Evolutionary conservation across 2,113 vertebrate species (phyloP).

Genomic region (Pimephales promelas): DNA sequence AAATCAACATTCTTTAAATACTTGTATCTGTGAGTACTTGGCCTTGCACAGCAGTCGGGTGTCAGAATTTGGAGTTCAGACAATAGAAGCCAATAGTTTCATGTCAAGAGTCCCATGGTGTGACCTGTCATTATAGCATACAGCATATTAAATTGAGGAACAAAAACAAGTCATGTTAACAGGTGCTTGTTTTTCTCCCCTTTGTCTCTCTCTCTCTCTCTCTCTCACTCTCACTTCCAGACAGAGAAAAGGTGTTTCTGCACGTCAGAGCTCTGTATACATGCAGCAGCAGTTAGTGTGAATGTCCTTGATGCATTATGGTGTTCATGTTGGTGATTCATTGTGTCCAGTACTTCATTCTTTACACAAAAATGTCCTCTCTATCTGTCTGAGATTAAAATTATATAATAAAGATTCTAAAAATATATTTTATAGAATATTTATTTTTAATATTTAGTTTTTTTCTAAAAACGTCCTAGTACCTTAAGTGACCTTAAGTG

Average conservation of each 20-base stretch:
- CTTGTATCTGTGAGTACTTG: background rate
- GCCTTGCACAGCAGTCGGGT: background rate
- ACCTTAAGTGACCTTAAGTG: background rate
- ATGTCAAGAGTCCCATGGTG: constrained; percentile 40
- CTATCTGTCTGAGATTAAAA: background rate
- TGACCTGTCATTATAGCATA: constrained; percentile 45
- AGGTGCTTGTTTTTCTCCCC: constrained; percentile 58
- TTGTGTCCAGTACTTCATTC: too few species aligned
- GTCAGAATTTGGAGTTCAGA: background rate
- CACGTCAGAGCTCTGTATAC: constrained; percentile 19
- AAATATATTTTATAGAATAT: background rate
- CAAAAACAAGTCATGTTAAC: constrained; percentile 60
- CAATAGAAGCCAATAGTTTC: constrained; percentile 60
- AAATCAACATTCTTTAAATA: background rate
- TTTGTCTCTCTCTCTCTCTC: constrained; percentile 51
- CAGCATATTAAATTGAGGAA: constrained; percentile 41
- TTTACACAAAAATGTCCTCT: background rate
- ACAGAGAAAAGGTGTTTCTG: constrained; percentile 63
- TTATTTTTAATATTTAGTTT: background rate
- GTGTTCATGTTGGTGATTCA: background rate
- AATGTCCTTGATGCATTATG: background rate
- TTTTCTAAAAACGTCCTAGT: background rate
- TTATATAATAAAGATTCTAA: background rate
- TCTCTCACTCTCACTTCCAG: constrained; percentile 41
- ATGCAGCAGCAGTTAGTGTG: background rate